Percentiles rank a stretch among this genome's conserved stretches.
These are phyloP conservation scores for Ptychadena robeensis DNA, from an alignment of 2,797 vertebrate species.

Conservation along the genomic window DNA sequence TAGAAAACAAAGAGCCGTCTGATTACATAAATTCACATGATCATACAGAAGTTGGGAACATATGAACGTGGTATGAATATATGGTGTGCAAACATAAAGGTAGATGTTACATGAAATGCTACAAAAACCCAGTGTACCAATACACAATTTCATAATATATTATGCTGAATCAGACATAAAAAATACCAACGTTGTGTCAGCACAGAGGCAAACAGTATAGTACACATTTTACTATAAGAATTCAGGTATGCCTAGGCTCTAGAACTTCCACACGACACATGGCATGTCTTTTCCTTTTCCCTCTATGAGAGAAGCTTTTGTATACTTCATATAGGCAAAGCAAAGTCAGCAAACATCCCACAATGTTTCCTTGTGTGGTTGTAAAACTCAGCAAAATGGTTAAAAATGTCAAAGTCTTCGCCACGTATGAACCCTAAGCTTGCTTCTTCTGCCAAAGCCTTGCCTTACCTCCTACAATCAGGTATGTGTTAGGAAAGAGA, in stretches of 20 bases:
- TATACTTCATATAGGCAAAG: background rate
- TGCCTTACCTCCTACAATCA: slow-evolving; percentile 93
- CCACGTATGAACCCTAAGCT: background rate
- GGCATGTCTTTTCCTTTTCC: background rate
- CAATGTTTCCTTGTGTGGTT: slow-evolving; percentile 22
- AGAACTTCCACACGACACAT: background rate
- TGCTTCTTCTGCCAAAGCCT: background rate
- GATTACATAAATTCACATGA: background rate
- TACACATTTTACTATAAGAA: background rate
- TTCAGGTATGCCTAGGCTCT: background rate
- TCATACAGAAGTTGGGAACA: too few relatives aligned
- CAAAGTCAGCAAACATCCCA: slow-evolving; percentile 4
- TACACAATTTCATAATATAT: background rate
- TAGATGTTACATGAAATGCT: background rate
- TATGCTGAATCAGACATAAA: background rate
- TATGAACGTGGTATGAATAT: background rate
- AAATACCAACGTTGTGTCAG: too few relatives aligned
- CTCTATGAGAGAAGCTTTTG: slow-evolving; percentile 41
- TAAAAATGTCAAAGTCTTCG: background rate
- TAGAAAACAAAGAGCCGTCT: slow-evolving; percentile 63
- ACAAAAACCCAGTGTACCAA: background rate
- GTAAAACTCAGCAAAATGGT: slow-evolving; percentile 22
- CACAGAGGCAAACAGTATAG: too few relatives aligned
- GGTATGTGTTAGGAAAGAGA: slow-evolving; percentile 96
- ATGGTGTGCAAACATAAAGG: background rate